phyloP scores from a whole-genome alignment of 2,888 invertebrate genomes.

The Calameuta idolon region DNA sequence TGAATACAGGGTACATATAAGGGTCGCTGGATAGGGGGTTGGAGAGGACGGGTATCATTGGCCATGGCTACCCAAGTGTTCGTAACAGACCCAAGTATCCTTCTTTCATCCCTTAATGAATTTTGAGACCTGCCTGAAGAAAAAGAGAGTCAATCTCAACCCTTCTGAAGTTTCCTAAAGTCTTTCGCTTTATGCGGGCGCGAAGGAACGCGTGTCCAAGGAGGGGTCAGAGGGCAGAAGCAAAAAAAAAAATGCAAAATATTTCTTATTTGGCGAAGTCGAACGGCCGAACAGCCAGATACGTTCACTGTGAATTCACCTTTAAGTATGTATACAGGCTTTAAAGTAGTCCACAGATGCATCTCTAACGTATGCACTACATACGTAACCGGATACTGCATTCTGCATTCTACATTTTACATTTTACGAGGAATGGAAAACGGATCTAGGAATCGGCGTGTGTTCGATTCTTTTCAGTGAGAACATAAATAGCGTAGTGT shows the following conservation, averaged over 20 bases:
- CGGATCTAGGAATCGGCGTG: background rate
- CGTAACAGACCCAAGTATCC: background rate
- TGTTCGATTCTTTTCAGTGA: background rate
- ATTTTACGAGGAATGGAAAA: background rate
- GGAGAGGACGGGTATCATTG: background rate
- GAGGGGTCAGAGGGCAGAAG: background rate
- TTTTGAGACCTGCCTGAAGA: background rate
- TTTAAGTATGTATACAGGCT: background rate
- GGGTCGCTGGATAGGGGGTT: background rate
- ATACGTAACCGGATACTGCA: background rate
- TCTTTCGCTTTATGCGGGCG: background rate
- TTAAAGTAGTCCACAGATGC: background rate
- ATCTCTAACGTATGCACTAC: background rate
- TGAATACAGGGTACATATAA: background rate
- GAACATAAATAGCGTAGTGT: background rate
- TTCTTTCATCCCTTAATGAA: background rate
- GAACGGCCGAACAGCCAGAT: background rate
- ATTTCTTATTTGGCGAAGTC: background rate
- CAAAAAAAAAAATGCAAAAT: background rate
- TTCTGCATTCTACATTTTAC: background rate
- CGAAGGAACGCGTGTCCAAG: background rate
- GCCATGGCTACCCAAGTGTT: background rate
- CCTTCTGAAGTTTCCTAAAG: background rate
- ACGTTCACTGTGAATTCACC: background rate
- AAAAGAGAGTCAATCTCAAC: background rate